These are phyloP conservation scores for Ranitomeya imitator DNA, from an alignment of 2,113 vertebrate species.

Conservation along the genomic window DNA sequence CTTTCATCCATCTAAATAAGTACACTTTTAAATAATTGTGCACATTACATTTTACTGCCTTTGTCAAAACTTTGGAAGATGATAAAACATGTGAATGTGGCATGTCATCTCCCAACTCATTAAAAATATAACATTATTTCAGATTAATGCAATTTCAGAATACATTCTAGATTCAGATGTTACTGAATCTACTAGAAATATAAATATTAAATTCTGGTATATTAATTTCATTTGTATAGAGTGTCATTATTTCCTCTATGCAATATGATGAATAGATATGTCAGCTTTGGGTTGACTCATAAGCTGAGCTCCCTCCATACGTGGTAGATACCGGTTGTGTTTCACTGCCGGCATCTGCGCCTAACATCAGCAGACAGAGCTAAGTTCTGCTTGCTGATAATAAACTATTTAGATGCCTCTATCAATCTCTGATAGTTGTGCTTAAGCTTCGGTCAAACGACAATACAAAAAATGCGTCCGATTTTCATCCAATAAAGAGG, in stretches of 20 bases:
- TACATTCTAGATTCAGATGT: not conserved
- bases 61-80: conserved; percentile 22
- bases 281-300: too few relatives aligned
- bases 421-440: too few relatives aligned
- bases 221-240: not conserved
- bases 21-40: conserved; percentile 17
- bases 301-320: too few relatives aligned
- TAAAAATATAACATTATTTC: conserved; percentile 37
- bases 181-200: conserved; percentile 15
- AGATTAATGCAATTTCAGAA: conserved; percentile 22
- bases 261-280: too few relatives aligned
- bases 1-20: conserved; percentile 8
- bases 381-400: too few relatives aligned
- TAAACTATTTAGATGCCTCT: too few relatives aligned
- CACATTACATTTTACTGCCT: conserved; percentile 12
- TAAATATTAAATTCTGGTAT: not conserved
- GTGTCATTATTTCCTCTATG: not conserved
- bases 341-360: too few relatives aligned
- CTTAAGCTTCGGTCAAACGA: too few relatives aligned
- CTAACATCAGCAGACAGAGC: too few relatives aligned
- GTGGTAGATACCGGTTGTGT: too few relatives aligned
- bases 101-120: conserved; percentile 27
- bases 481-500: too few relatives aligned
- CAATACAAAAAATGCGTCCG: too few relatives aligned
- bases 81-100: conserved; percentile 7